These are phyloP conservation scores for Heterodera schachtii DNA, from an alignment of 1,140 invertebrate species.

Conservation along the genomic window DNA sequence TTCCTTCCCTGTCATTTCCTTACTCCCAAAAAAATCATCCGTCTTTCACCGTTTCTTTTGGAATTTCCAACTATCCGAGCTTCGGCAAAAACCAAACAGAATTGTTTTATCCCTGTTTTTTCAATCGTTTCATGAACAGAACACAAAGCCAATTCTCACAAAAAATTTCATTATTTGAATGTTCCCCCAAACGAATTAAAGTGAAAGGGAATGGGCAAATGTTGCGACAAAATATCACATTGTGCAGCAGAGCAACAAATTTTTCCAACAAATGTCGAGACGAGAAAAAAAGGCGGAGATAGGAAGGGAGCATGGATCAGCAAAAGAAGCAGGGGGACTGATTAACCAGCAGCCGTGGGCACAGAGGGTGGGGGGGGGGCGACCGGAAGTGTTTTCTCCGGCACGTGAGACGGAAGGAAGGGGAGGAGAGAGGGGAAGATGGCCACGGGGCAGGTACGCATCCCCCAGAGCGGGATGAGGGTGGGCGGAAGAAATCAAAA, in stretches of 20 bases:
- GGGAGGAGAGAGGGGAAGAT: too few species aligned
- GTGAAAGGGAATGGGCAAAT: neutral
- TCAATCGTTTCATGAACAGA: neutral
- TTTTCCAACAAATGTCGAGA: neutral
- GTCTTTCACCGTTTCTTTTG: neutral
- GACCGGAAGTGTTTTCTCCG: neutral
- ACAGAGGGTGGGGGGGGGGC: too few species aligned
- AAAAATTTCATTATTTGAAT: neutral
- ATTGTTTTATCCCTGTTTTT: neutral
- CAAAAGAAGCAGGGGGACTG: neutral
- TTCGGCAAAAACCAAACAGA: neutral
- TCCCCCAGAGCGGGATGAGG: too few species aligned
- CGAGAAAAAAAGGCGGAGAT: too few species aligned
- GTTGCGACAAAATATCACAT: neutral
- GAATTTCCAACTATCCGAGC: neutral
- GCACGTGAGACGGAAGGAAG: neutral
- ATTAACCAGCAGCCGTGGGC: neutral
- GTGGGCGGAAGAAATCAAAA: too few species aligned
- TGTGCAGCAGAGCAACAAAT: neutral
- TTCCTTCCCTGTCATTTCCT: neutral
- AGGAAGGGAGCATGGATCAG: neutral
- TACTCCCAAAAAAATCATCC: neutral
- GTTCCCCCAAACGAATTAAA: neutral
- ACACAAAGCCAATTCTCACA: too few species aligned
- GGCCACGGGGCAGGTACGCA: too few species aligned